Conservation (phyloP, 2,113 vertebrate genomes). For the Otus sunia region DNA sequence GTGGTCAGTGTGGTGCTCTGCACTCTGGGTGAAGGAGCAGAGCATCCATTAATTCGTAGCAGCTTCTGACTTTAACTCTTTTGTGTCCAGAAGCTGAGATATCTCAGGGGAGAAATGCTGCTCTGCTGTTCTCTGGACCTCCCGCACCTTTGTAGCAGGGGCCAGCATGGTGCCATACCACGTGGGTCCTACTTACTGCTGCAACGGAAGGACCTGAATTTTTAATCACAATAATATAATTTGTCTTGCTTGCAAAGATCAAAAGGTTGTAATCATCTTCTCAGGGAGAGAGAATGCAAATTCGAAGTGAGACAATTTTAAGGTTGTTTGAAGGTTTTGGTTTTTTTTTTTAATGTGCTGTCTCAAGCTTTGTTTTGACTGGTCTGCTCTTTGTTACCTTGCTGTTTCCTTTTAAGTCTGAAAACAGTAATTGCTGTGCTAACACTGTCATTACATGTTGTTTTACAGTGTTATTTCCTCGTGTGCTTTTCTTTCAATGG, state of each 20-base stretch:
- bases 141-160: neutral
- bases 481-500: neutral
- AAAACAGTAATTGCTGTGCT: neutral
- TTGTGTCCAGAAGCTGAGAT: neutral
- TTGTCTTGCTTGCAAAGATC: neutral
- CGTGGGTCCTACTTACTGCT: neutral
- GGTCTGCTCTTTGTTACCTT: neutral
- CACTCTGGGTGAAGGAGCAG: neutral
- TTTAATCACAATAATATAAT: neutral
- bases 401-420: neutral
- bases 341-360: neutral
- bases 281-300: neutral
- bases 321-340: neutral
- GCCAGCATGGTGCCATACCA: neutral
- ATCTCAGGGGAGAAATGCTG: neutral
- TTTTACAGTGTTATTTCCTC: neutral
- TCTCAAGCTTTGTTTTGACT: neutral
- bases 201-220: neutral
- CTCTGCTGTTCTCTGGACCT: neutral
- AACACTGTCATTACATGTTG: neutral
- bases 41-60: neutral
- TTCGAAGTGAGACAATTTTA: neutral
- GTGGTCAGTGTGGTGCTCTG: neutral
- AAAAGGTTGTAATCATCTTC: neutral
- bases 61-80: neutral